Evolutionary conservation across 2,888 invertebrate genomes (phyloP).

Genomic region (Trimorus sp.): DNA sequence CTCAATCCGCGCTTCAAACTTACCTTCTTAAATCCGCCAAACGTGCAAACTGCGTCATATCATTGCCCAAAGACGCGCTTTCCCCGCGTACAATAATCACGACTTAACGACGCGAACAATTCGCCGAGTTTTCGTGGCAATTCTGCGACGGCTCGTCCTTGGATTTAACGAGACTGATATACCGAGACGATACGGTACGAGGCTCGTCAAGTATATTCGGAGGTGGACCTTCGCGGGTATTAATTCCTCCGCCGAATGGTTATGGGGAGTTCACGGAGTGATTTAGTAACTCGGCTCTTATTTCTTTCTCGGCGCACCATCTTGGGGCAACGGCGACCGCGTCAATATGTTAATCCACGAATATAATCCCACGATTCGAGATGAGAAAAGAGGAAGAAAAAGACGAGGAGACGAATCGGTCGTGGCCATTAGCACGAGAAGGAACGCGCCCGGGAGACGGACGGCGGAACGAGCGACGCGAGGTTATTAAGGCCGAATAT

Average conservation of each 20-base stretch:
- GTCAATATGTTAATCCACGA: slow-evolving; percentile 81
- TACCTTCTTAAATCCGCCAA: too few relatives aligned
- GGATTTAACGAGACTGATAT: slow-evolving; percentile 71
- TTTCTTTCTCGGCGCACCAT: slow-evolving; percentile 67
- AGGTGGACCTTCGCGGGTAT: slow-evolving; percentile 72
- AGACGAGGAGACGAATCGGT: slow-evolving; percentile 49
- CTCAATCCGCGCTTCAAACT: too few relatives aligned
- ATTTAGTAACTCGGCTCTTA: slow-evolving; percentile 79
- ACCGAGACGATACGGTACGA: slow-evolving; percentile 63
- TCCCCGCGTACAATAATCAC: too few relatives aligned
- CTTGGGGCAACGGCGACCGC: slow-evolving; percentile 69
- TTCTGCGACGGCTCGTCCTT: slow-evolving; percentile 51
- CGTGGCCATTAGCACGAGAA: slow-evolving; percentile 55
- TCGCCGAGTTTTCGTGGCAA: slow-evolving; percentile 10
- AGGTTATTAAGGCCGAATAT: slow-evolving; percentile 77
- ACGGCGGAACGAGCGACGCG: slow-evolving; percentile 57
- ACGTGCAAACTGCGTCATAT: too few relatives aligned
- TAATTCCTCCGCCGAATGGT: slow-evolving; percentile 76
- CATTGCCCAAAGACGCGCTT: too few relatives aligned
- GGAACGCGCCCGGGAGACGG: slow-evolving; percentile 65
- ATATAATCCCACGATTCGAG: slow-evolving; percentile 74
- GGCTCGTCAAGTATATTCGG: slow-evolving; percentile 70
- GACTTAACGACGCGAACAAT: too few relatives aligned
- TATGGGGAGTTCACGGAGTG: slow-evolving; percentile 73
- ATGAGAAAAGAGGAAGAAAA: slow-evolving; percentile 66